phyloP scores from a whole-genome alignment of 2,113 vertebrate genomes.

The Numenius arquata region DNA sequence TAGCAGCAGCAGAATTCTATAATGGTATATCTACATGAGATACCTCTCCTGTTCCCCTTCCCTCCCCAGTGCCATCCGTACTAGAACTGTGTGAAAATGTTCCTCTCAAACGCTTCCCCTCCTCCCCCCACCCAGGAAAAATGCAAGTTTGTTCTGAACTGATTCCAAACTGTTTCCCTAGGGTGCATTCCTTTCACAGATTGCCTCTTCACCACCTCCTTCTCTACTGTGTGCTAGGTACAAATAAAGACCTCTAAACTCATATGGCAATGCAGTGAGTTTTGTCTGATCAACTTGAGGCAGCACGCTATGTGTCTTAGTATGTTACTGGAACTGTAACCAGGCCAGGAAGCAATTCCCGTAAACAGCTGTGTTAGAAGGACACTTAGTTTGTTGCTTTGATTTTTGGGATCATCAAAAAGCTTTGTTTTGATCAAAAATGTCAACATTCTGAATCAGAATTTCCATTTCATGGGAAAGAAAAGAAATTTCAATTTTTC shows the following conservation, averaged over 20 bases:
- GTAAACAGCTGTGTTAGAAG: not conserved
- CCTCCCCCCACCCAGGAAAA: not conserved
- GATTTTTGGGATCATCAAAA: not conserved
- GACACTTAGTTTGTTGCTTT: not conserved
- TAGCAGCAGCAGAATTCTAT: not conserved
- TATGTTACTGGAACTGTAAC: not conserved
- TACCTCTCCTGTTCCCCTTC: not conserved
- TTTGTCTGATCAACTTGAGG: not conserved
- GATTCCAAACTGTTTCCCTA: not conserved
- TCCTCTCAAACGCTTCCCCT: not conserved
- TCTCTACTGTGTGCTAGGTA: not conserved
- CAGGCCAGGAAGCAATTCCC: not conserved
- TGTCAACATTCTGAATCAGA: not conserved
- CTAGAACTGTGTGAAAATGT: not conserved
- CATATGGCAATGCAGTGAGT: not conserved
- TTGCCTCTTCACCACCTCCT: not conserved
- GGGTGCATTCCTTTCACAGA: not conserved
- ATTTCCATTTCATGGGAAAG: not conserved
- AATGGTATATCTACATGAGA: accelerated
- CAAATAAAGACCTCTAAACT: not conserved
- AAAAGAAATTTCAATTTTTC: not conserved
- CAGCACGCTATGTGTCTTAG: not conserved
- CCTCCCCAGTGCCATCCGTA: not conserved
- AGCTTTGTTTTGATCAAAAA: not conserved
- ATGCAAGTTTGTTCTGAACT: not conserved